Percentiles rank a stretch among this genome's conserved stretches.
Evolutionary conservation across 2,888 invertebrate species (phyloP).

Genomic region (Trissoscelio sp.): DNA sequence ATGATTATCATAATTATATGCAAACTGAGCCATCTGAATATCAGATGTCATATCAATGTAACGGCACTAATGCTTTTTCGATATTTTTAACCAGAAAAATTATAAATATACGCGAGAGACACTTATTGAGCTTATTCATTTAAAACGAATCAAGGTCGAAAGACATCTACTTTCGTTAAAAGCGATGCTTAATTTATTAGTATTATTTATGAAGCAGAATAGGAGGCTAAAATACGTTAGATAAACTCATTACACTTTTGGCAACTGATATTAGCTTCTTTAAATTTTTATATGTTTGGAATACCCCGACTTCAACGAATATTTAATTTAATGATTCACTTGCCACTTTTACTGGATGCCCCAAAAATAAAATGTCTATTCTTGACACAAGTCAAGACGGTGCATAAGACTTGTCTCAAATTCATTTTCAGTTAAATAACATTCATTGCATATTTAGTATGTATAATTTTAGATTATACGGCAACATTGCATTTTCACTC

Average conservation of each 20-base stretch:
- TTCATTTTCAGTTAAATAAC: slow-evolving; percentile 65
- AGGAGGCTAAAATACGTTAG: background rate
- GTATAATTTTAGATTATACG: slow-evolving; percentile 41
- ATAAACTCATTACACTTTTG: slow-evolving; percentile 23
- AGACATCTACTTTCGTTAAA: slow-evolving; percentile 6
- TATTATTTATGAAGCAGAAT: slow-evolving; percentile 6
- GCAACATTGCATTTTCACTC: slow-evolving; percentile 8
- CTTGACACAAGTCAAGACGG: slow-evolving; percentile 55
- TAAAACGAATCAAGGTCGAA: slow-evolving; percentile 4
- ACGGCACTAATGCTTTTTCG: background rate
- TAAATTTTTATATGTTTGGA: slow-evolving; percentile 32
- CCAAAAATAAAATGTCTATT: slow-evolving; percentile 71
- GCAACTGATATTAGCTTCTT: slow-evolving; percentile 18
- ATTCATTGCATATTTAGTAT: slow-evolving; percentile 53
- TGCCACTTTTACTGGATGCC: slow-evolving; percentile 67
- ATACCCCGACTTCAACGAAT: slow-evolving; percentile 44
- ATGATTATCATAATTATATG: slow-evolving; percentile 14
- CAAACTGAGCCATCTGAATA: background rate
- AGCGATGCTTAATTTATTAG: slow-evolving; percentile 10
- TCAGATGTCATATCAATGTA: background rate
- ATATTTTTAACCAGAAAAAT: slow-evolving; percentile 18
- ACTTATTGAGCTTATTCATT: background rate
- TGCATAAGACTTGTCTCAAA: slow-evolving; percentile 58
- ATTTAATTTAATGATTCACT: slow-evolving; percentile 65
- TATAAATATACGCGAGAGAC: background rate